Evolutionary conservation across 2,113 vertebrate species (phyloP).

Genomic region (Aplodontia rufa): DNA sequence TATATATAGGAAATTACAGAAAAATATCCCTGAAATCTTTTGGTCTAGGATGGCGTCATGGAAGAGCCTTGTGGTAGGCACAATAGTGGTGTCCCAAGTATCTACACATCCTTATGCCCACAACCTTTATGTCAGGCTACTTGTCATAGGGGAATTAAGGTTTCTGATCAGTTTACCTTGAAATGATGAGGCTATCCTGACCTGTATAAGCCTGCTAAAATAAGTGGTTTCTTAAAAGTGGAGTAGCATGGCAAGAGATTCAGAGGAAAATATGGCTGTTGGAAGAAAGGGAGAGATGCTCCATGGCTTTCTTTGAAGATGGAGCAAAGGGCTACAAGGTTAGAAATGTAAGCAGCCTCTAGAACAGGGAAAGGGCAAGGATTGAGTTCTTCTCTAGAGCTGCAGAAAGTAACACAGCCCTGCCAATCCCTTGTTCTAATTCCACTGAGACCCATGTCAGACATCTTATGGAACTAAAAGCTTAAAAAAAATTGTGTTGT

Average conservation of each 20-base stretch:
- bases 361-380: background rate
- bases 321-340: background rate
- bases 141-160: background rate
- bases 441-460: background rate
- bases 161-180: background rate
- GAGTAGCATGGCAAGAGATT: background rate
- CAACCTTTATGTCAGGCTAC: background rate
- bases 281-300: background rate
- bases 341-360: background rate
- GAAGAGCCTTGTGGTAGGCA: background rate
- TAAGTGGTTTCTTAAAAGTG: background rate
- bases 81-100: background rate
- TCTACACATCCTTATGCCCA: too few relatives aligned
- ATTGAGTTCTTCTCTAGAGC: background rate
- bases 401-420: background rate
- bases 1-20: background rate
- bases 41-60: background rate
- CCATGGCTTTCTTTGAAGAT: background rate
- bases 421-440: background rate
- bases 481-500: background rate
- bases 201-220: background rate
- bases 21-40: background rate
- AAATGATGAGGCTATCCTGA: background rate
- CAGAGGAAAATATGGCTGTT: background rate
- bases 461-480: background rate